These are phyloP conservation scores for Ormia ochracea DNA, from an alignment of 2,888 invertebrate genomes.

Conservation along the genomic window DNA sequence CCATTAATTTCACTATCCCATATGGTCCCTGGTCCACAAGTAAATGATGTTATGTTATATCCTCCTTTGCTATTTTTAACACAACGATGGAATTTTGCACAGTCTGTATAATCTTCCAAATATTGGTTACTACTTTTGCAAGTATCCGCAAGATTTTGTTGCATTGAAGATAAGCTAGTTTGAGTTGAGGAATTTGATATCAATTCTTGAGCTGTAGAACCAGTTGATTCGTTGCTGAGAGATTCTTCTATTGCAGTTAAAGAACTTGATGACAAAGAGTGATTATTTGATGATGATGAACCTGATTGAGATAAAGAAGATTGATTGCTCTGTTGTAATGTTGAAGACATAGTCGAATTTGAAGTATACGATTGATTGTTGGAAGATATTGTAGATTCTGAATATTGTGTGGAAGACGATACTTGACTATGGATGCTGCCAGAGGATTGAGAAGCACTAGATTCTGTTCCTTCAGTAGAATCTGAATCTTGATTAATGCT, in stretches of 20 bases:
- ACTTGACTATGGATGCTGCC: slow-evolving; percentile 32
- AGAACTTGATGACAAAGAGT: slow-evolving; percentile 29
- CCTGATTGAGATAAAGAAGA: slow-evolving; percentile 19
- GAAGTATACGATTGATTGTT: slow-evolving; percentile 26
- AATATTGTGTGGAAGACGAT: slow-evolving; percentile 6
- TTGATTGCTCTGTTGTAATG: not conserved
- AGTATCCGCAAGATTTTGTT: slow-evolving; percentile 65
- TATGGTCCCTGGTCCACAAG: slow-evolving; percentile 80
- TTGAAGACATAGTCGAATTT: not conserved
- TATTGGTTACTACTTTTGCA: slow-evolving; percentile 73
- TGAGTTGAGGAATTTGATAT: slow-evolving; percentile 7
- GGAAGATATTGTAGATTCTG: not conserved
- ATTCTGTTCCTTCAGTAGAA: slow-evolving; percentile 21
- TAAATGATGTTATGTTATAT: slow-evolving; percentile 78
- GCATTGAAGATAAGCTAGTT: slow-evolving; percentile 7
- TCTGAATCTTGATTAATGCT: slow-evolving; percentile 44
- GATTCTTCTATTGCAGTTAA: slow-evolving; percentile 42
- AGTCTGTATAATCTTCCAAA: slow-evolving; percentile 77
- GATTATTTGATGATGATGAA: slow-evolving; percentile 47
- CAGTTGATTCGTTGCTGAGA: slow-evolving; percentile 44
- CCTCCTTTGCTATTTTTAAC: slow-evolving; percentile 77
- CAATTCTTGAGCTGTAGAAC: slow-evolving; percentile 28
- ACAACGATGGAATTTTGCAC: slow-evolving; percentile 81
- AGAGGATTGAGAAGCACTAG: slow-evolving; percentile 10
- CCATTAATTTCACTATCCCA: slow-evolving; percentile 80